phyloP scores from a whole-genome alignment of 2,888 invertebrate genomes.

The Polyommatus iphigenia region DNA sequence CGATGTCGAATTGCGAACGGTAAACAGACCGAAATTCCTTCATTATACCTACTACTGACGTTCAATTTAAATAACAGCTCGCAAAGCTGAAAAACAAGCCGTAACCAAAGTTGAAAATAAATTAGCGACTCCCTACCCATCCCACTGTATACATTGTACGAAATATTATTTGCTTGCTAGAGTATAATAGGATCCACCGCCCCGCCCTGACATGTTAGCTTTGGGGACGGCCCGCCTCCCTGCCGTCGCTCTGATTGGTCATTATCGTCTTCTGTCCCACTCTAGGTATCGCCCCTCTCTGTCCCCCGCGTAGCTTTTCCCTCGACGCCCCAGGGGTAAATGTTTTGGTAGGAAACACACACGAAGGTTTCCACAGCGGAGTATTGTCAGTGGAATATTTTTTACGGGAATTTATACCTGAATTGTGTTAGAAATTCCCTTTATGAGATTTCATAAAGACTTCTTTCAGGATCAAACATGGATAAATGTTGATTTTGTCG shows the following conservation, averaged over 20 bases:
- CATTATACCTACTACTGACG: slow-evolving; percentile 71
- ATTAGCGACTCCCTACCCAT: slow-evolving; percentile 68
- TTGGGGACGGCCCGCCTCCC: slow-evolving; percentile 67
- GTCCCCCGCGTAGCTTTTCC: slow-evolving; percentile 70
- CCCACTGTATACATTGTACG: slow-evolving; percentile 86
- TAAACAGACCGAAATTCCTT: slow-evolving; percentile 66
- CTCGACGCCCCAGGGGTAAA: slow-evolving; percentile 79
- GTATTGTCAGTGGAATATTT: slow-evolving; percentile 75
- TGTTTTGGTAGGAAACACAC: slow-evolving; percentile 80
- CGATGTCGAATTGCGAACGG: slow-evolving; percentile 45
- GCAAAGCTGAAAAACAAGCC: slow-evolving; percentile 80
- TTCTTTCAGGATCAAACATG: slow-evolving; percentile 61
- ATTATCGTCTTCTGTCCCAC: slow-evolving; percentile 48
- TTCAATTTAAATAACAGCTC: slow-evolving; percentile 80
- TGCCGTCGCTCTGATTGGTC: slow-evolving; percentile 58
- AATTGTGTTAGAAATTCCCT: slow-evolving; percentile 74
- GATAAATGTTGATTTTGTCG: slow-evolving; percentile 25
- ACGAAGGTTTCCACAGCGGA: slow-evolving; percentile 72
- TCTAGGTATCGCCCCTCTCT: slow-evolving; percentile 45
- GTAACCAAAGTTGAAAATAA: slow-evolving; percentile 80
- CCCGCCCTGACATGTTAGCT: slow-evolving; percentile 81
- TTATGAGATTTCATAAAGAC: slow-evolving; percentile 73
- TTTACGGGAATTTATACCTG: slow-evolving; percentile 76
- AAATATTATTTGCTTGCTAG: slow-evolving; percentile 87
- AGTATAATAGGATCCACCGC: slow-evolving; percentile 79